phyloP scores from a whole-genome alignment of 2,797 vertebrate species.

The Neostethus bicornis region DNA sequence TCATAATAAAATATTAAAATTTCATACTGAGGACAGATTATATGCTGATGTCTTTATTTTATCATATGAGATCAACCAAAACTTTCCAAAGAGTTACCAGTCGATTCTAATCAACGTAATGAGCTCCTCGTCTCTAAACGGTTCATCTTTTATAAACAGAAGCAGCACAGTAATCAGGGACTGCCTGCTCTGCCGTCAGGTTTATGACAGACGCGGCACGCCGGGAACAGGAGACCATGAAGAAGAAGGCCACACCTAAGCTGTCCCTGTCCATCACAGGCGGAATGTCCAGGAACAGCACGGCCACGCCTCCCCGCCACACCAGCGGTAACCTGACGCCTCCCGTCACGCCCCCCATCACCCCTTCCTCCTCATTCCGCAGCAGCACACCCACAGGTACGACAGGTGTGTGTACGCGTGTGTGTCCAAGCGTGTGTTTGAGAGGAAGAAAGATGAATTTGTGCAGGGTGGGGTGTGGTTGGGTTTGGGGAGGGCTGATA shows the following conservation, averaged over 20 bases:
- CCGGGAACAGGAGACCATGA: constrained; percentile 94
- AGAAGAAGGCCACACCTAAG: constrained; percentile 96
- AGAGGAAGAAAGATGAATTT: constrained; percentile 28
- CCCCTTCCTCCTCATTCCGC: constrained; percentile 97
- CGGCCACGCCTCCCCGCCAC: constrained; percentile 96
- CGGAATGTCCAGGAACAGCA: constrained; percentile 92
- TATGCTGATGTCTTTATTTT: too few species aligned
- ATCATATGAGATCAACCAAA: too few species aligned
- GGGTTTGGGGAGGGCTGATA: too few species aligned
- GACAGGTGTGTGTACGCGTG: constrained; percentile 45
- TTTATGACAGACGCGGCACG: constrained; percentile 99
- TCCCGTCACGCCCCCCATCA: constrained; percentile 98
- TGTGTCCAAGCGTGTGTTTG: constrained; percentile 20
- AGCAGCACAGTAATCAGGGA: neutral
- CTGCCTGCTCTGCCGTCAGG: constrained; percentile 61
- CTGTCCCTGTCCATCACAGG: constrained; percentile 94
- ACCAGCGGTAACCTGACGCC: constrained; percentile 99
- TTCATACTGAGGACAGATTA: too few species aligned
- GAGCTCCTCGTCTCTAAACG: too few species aligned
- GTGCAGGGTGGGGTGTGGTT: constrained; percentile 23
- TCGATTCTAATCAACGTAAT: too few species aligned
- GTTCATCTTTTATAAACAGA: neutral
- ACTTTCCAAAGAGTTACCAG: too few species aligned
- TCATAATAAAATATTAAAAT: too few species aligned
- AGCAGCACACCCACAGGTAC: constrained; percentile 98